Evolutionary conservation across 1,140 invertebrate species (phyloP).

Genomic region (Caenorhabditis latens): DNA sequence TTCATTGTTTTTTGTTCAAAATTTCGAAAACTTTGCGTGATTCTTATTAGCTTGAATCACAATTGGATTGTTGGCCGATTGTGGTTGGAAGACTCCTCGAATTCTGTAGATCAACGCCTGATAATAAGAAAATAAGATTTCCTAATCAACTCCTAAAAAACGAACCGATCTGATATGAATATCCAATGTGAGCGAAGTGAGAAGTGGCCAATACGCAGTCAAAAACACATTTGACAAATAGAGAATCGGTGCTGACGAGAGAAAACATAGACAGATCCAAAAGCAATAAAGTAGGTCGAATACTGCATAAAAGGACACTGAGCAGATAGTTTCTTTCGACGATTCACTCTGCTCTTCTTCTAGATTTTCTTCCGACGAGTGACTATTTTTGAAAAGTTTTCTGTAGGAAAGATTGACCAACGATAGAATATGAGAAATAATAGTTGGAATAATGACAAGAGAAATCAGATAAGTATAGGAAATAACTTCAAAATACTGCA

Average conservation of each 20-base stretch:
- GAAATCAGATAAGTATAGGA: slow-evolving; percentile 1
- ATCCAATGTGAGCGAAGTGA: neutral
- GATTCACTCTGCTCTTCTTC: neutral
- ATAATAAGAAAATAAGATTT: neutral
- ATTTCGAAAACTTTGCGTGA: slow-evolving; percentile 28
- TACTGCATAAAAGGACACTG: neutral
- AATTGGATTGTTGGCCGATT: slow-evolving; percentile 36
- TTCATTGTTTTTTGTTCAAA: neutral
- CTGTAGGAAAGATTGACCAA: neutral
- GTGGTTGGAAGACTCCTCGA: slow-evolving; percentile 22
- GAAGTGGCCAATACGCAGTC: slow-evolving; percentile 27
- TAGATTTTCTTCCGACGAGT: neutral
- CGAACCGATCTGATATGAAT: slow-evolving; percentile 33
- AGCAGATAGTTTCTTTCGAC: slow-evolving; percentile 1
- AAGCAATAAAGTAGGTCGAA: slow-evolving; percentile 1
- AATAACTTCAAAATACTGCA: slow-evolving; percentile 31
- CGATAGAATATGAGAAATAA: neutral
- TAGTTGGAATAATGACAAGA: neutral
- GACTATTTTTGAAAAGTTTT: slow-evolving; percentile 4
- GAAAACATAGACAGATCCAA: slow-evolving; percentile 23
- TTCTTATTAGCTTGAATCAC: slow-evolving; percentile 15
- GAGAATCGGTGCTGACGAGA: neutral
- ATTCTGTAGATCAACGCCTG: slow-evolving; percentile 16
- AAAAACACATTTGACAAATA: slow-evolving; percentile 26
- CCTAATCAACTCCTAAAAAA: neutral